These are phyloP conservation scores for Ploceus nigricollis DNA, from an alignment of 2,113 vertebrate genomes.

Conservation along the genomic window DNA sequence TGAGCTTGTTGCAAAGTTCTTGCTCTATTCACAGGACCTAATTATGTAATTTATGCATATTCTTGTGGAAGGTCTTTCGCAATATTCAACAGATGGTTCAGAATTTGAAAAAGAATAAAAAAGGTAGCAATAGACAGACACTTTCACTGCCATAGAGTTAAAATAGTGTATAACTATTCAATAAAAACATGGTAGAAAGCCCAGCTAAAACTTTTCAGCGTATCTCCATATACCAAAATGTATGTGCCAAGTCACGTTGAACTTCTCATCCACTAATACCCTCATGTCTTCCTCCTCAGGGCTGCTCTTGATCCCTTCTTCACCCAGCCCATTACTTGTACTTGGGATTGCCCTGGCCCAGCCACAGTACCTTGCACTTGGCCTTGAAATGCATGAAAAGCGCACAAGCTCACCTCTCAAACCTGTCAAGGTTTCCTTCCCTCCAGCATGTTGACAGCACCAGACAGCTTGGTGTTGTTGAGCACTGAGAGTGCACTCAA, in stretches of 20 bases:
- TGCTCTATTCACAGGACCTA: not conserved
- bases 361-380: not conserved
- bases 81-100: not conserved
- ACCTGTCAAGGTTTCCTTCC: not conserved
- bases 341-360: not conserved
- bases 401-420: not conserved
- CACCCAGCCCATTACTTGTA: not conserved
- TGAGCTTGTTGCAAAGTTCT: not conserved
- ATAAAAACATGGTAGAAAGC: not conserved
- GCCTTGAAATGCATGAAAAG: not conserved
- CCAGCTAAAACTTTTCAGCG: not conserved
- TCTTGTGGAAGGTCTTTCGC: not conserved
- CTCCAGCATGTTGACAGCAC: not conserved
- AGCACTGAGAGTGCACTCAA: not conserved
- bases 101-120: not conserved
- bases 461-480: not conserved
- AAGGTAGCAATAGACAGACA: not conserved
- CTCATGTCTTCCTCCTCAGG: not conserved
- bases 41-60: not conserved
- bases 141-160: not conserved
- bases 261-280: not conserved
- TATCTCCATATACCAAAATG: no score
- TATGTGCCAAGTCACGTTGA: fast-evolving
- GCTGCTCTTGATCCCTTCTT: not conserved
- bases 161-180: not conserved